These are phyloP conservation scores for Globodera ellingtonae DNA, from an alignment of 1,140 invertebrate species.

Conservation along the genomic window DNA sequence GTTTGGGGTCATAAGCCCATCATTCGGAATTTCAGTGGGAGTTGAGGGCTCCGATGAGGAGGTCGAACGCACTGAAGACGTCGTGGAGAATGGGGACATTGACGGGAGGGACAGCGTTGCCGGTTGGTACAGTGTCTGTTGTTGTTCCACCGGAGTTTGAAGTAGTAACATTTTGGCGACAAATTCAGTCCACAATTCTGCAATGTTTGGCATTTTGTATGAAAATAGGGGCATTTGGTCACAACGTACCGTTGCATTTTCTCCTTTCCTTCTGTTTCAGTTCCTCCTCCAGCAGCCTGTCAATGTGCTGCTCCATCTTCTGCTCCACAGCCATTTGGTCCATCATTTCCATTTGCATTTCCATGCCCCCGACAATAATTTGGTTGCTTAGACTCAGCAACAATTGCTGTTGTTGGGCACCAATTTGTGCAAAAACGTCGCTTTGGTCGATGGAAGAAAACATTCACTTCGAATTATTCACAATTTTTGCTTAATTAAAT, in stretches of 20 bases:
- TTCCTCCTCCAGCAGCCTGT: background rate
- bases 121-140: background rate
- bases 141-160: background rate
- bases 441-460: background rate
- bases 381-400: background rate
- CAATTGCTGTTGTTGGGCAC: background rate
- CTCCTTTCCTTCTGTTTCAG: constrained; percentile 8
- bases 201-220: background rate
- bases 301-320: background rate
- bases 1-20: background rate
- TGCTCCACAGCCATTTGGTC: background rate
- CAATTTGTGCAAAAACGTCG: background rate
- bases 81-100: background rate
- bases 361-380: background rate
- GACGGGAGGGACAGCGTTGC: background rate
- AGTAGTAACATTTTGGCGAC: background rate
- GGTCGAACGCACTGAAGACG: background rate
- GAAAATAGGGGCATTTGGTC: background rate
- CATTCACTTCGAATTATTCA: background rate
- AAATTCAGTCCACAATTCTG: background rate
- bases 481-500: background rate
- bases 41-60: background rate
- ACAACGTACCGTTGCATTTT: background rate
- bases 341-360: background rate
- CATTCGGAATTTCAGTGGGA: background rate